These are phyloP conservation scores for Myiagra hebetior DNA, from an alignment of 2,113 vertebrate species.

Conservation along the genomic window DNA sequence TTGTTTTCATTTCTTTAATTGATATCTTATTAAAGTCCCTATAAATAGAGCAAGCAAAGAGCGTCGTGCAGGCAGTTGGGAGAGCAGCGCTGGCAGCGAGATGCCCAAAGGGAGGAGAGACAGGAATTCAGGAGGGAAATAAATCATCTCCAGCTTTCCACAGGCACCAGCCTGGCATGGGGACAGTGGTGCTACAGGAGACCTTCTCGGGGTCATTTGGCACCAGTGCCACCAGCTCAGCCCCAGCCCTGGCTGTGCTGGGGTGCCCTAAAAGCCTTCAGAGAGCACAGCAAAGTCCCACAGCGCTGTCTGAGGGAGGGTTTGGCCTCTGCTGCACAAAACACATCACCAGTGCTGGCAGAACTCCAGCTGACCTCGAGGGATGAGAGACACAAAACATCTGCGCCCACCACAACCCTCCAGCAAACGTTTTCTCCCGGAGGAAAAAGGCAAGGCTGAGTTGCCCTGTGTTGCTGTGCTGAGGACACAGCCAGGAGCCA, in stretches of 20 bases:
- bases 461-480: neutral
- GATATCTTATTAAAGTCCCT: neutral
- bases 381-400: conserved; percentile 16
- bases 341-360: neutral
- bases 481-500: neutral
- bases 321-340: neutral
- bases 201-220: neutral
- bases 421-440: neutral
- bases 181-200: neutral
- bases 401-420: neutral
- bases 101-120: neutral
- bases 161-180: rapidly evolving
- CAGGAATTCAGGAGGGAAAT: neutral
- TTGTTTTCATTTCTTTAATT: conserved; percentile 42
- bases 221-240: neutral
- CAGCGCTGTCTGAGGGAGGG: neutral
- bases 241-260: neutral
- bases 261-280: neutral
- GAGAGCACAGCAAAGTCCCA: neutral
- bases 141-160: neutral
- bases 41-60: neutral
- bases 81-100: neutral
- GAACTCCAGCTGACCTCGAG: conserved; percentile 18
- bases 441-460: neutral
- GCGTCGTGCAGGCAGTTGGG: neutral